These are phyloP conservation scores for Manis crassicaudata DNA, from an alignment of 2,797 vertebrate species.

Conservation along the genomic window DNA sequence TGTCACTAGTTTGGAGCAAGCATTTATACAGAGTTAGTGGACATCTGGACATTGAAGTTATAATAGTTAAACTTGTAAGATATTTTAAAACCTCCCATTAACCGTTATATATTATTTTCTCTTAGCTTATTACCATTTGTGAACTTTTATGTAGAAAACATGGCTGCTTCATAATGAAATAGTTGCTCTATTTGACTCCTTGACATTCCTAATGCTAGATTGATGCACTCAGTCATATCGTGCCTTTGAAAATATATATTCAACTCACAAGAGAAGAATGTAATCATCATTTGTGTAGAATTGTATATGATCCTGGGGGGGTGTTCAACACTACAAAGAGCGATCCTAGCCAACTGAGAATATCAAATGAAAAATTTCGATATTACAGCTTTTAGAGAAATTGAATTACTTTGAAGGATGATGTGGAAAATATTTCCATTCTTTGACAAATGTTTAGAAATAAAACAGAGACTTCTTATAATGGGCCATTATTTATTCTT, in stretches of 20 bases:
- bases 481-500: neutral
- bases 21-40: neutral
- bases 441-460: constrained; percentile 1
- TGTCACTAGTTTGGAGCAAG: neutral
- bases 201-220: constrained; percentile 52
- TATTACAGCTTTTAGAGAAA: neutral
- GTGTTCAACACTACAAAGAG: neutral
- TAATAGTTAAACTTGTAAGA: constrained; percentile 51
- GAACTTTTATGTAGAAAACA: constrained; percentile 51
- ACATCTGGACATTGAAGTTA: neutral
- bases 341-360: neutral
- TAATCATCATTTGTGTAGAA: constrained; percentile 43
- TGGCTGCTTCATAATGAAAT: constrained; percentile 52
- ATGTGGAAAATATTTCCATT: neutral
- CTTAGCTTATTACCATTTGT: constrained; percentile 67
- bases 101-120: constrained; percentile 63
- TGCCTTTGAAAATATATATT: constrained; percentile 60
- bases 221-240: constrained; percentile 43
- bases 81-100: constrained; percentile 38
- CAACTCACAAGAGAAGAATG: constrained; percentile 55
- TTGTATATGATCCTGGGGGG: neutral
- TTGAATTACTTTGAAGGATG: constrained; percentile 43
- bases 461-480: neutral
- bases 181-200: neutral
- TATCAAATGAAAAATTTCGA: neutral